These are phyloP conservation scores for honey bee (Apis mellifera) DNA, from an alignment of 1,140 invertebrate genomes.

Conservation along the genomic window Amel_HAv3.1 CM009942.2:3926001-3926500, in stretches of 20 bases:
- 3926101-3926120: conserved; percentile 59
- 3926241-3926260: conserved; percentile 70
- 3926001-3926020: neutral
- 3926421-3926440: neutral
- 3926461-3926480: neutral
- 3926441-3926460: neutral
- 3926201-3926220: conserved; percentile 81
- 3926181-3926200: conserved; percentile 82
- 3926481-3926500: neutral
- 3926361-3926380: conserved; percentile 59
- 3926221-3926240: conserved; percentile 74
- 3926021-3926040: neutral
- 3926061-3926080: conserved; percentile 25
- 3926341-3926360: conserved; percentile 67
- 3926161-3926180: conserved; percentile 81
- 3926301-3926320: conserved; percentile 67
- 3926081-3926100: conserved; percentile 42
- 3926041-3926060: neutral
- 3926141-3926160: conserved; percentile 77
- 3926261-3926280: conserved; percentile 63
- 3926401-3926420: neutral
- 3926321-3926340: conserved; percentile 61
- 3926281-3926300: conserved; percentile 63
- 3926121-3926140: conserved; percentile 66
- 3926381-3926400: conserved; percentile 60